These are phyloP conservation scores for Propithecus coquereli DNA, from an alignment of 2,113 vertebrate genomes.

Conservation along the genomic window DNA sequence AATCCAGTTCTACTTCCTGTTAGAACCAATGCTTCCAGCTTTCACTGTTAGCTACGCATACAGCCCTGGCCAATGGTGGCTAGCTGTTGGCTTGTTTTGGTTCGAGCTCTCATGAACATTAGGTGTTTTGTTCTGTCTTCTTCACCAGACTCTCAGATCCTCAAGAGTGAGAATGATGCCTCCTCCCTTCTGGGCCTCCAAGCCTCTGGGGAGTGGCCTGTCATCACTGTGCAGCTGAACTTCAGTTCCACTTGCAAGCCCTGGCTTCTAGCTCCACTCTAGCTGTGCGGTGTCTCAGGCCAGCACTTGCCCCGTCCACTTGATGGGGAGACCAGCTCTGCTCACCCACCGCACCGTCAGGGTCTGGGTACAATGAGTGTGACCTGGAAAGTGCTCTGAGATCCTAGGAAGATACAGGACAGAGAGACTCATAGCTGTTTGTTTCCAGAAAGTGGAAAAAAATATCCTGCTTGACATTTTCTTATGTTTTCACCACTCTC, in stretches of 20 bases:
- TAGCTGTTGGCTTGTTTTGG: background rate
- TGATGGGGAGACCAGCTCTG: background rate
- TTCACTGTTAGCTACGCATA: background rate
- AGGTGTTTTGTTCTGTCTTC: background rate
- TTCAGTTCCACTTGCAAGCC: background rate
- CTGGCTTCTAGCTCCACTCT: background rate
- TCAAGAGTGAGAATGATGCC: background rate
- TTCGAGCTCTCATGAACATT: background rate
- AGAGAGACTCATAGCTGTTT: background rate
- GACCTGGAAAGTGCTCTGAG: background rate
- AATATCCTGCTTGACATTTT: background rate
- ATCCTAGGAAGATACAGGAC: background rate
- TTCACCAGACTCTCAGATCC: background rate
- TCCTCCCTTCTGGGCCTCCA: background rate
- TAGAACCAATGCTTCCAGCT: background rate
- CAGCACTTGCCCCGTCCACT: background rate
- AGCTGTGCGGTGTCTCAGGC: background rate
- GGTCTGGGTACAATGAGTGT: background rate
- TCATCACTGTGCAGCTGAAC: fast-evolving
- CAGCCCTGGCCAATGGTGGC: background rate
- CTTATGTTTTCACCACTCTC: background rate
- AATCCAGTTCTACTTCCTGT: background rate
- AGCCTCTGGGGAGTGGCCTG: background rate
- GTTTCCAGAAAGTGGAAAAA: background rate
- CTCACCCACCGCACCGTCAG: background rate